These are phyloP conservation scores for human (Homo sapiens) DNA, from an alignment of 2,113 vertebrate genomes.

Conservation along the genomic window DNA sequence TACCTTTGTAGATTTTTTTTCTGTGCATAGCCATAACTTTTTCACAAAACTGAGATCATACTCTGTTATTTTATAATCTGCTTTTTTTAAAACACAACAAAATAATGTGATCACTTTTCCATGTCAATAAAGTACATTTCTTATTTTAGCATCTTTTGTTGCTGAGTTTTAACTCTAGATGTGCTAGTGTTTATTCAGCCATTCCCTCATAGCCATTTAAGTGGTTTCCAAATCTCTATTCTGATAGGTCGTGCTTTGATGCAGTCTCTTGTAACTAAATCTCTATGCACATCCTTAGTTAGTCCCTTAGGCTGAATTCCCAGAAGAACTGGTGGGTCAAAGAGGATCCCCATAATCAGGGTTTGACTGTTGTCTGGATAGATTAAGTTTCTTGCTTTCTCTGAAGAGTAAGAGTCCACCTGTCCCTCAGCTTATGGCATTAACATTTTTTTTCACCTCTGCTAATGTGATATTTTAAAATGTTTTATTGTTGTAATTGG, in stretches of 20 bases:
- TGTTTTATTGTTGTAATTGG: background rate
- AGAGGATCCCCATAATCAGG: background rate
- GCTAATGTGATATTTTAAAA: background rate
- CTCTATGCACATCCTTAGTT: background rate
- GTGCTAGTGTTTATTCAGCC: background rate
- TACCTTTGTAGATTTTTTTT: background rate
- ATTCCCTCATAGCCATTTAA: background rate
- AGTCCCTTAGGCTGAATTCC: conserved; percentile 3
- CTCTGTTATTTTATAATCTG: background rate
- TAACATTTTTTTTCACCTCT: background rate
- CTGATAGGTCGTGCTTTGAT: background rate
- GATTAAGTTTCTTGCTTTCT: background rate
- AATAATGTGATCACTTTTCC: background rate
- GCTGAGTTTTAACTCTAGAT: background rate
- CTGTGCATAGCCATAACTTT: background rate
- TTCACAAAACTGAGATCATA: background rate
- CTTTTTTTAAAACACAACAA: background rate
- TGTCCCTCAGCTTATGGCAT: background rate
- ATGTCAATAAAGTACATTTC: background rate
- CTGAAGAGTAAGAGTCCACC: background rate
- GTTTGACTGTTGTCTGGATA: background rate
- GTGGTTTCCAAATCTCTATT: background rate
- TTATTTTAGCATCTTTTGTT: background rate
- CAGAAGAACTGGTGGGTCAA: conserved; percentile 11
- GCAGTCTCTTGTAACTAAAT: background rate